These are phyloP conservation scores for Natrix natrix DNA, from an alignment of 2,797 vertebrate genomes.

Conservation along the genomic window DNA sequence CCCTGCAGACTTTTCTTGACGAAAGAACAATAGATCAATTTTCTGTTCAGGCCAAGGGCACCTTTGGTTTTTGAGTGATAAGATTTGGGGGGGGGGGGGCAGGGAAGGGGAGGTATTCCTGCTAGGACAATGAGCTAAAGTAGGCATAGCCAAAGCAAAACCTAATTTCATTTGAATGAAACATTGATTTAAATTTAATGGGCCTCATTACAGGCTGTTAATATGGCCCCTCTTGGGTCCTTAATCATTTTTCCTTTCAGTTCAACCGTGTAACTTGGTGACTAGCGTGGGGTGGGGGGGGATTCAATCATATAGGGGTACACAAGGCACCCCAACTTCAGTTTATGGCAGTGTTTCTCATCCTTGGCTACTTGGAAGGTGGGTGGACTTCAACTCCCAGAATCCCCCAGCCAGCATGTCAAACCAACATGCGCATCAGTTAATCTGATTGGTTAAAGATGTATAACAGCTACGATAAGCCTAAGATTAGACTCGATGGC, in stretches of 20 bases:
- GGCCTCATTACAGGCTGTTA: not conserved
- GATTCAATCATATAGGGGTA: not conserved
- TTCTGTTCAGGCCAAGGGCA: not conserved
- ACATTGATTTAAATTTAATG: not conserved
- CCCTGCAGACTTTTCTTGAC: not conserved
- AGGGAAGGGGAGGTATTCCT: not conserved
- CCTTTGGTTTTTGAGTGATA: not conserved
- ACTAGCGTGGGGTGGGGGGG: no score
- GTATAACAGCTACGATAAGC: not conserved
- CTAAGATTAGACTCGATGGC: not conserved
- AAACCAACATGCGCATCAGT: not conserved
- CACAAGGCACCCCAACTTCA: not conserved
- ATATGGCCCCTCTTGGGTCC: not conserved
- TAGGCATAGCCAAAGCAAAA: not conserved
- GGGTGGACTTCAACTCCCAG: not conserved
- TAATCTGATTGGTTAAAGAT: not conserved
- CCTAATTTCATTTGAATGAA: not conserved
- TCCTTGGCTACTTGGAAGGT: not conserved
- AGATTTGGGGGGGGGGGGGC: not conserved
- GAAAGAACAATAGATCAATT: not conserved
- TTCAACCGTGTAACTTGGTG: not conserved
- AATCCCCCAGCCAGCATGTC: not conserved
- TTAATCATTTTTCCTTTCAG: not conserved
- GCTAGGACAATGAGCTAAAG: not conserved
- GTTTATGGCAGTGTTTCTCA: not conserved